A percentile compares a stretch with the other conserved stretches of the same genome.
Evolutionary conservation across 2,797 vertebrate genomes (phyloP).

Genomic region (Helicolenus hilgendorfi): DNA sequence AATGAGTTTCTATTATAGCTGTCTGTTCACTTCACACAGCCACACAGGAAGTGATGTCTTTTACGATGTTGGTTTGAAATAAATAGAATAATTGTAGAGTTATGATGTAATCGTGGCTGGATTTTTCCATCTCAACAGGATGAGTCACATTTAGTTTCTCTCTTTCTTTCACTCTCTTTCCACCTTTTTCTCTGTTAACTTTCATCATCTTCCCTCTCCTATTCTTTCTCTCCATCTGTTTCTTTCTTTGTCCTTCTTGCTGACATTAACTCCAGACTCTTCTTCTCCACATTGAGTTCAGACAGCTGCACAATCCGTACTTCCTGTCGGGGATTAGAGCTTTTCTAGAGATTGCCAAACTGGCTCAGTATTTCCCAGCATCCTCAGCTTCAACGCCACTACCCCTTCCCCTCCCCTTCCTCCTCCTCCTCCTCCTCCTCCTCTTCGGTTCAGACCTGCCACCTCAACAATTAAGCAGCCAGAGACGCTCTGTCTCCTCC

Average conservation of each 20-base stretch:
- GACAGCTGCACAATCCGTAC: conserved; percentile 54
- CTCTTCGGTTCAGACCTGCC: conserved; percentile 51
- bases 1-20: background rate
- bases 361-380: conserved; percentile 61
- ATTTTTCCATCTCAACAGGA: background rate
- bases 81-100: background rate
- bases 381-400: conserved; percentile 21
- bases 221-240: background rate
- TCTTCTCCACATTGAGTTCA: background rate
- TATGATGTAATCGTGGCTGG: background rate
- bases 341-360: conserved; percentile 54
- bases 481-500: conserved; percentile 7
- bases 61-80: background rate
- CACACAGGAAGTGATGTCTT: background rate
- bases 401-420: background rate
- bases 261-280: conserved; percentile 13
- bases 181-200: background rate
- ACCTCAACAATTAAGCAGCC: conserved; percentile 68
- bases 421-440: conserved; percentile 39
- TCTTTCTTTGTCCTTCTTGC: background rate
- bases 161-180: background rate
- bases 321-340: conserved; percentile 67
- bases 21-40: background rate
- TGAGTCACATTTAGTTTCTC: background rate
- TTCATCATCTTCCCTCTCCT: background rate